Conservation (phyloP, 2,797 vertebrate genomes). For the Amblyraja radiata region DNA sequence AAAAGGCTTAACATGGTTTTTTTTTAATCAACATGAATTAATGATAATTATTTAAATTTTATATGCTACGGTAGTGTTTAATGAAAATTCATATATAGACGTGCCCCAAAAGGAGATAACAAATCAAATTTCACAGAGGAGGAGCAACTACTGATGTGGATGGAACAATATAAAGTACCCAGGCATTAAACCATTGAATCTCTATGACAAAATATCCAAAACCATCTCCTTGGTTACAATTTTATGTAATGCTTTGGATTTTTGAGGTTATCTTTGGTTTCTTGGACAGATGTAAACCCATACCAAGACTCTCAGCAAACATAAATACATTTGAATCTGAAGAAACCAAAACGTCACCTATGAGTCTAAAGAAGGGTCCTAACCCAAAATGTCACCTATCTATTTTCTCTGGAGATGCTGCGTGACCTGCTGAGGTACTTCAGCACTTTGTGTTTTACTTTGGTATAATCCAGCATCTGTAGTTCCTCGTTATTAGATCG, state of each 20-base stretch:
- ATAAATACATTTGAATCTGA: too few relatives aligned
- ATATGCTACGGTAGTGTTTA: neutral
- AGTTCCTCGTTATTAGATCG: neutral
- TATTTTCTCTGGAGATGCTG: too few relatives aligned
- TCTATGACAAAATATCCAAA: neutral
- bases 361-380: too few relatives aligned
- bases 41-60: neutral
- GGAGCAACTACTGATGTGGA: neutral
- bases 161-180: neutral
- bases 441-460: too few relatives aligned
- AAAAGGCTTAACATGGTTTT: neutral
- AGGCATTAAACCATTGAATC: neutral
- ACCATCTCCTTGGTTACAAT: neutral
- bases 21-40: neutral
- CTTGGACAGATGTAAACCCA: neutral
- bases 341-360: too few relatives aligned
- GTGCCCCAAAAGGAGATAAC: neutral
- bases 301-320: neutral
- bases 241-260: neutral
- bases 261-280: neutral
- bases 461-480: too few relatives aligned
- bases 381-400: too few relatives aligned
- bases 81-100: neutral
- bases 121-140: conserved; percentile 9
- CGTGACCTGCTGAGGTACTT: too few relatives aligned